These are phyloP conservation scores for Harpagoxenus sublaevis DNA, from an alignment of 2,888 invertebrate genomes.

Conservation along the genomic window DNA sequence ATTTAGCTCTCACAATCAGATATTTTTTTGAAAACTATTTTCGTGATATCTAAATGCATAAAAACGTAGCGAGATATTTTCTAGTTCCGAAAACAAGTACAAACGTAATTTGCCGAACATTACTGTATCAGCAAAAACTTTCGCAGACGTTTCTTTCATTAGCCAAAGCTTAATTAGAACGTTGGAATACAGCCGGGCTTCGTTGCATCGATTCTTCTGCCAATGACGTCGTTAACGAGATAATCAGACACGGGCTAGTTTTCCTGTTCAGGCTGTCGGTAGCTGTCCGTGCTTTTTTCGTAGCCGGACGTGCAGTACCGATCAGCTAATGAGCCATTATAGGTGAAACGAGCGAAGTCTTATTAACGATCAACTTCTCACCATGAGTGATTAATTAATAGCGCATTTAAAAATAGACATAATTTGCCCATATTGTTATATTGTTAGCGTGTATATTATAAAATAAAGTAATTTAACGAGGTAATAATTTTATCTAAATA, in stretches of 20 bases:
- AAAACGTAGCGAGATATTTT: background rate
- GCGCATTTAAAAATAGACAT: background rate
- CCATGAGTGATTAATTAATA: constrained; percentile 28
- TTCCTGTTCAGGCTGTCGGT: constrained; percentile 48
- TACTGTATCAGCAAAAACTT: constrained; percentile 19
- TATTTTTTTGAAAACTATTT: background rate
- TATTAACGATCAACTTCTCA: constrained; percentile 50
- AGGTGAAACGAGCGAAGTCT: constrained; percentile 52
- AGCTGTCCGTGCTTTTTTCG: constrained; percentile 44
- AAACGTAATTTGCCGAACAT: background rate
- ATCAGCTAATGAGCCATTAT: constrained; percentile 68
- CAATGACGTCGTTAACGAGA: constrained; percentile 65
- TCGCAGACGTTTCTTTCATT: constrained; percentile 39
- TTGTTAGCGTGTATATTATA: background rate
- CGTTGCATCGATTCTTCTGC: constrained; percentile 39
- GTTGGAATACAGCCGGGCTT: constrained; percentile 12
- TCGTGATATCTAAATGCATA: no score
- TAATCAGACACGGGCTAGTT: constrained; percentile 64
- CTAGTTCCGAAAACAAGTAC: background rate
- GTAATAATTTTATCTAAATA: background rate
- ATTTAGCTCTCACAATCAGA: background rate
- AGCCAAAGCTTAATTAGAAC: constrained; percentile 36
- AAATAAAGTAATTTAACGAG: background rate
- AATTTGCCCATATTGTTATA: background rate
- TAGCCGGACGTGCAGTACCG: constrained; percentile 49